Evolutionary conservation across 2,888 invertebrate species (phyloP).

Genomic region (Ceramica pisi): DNA sequence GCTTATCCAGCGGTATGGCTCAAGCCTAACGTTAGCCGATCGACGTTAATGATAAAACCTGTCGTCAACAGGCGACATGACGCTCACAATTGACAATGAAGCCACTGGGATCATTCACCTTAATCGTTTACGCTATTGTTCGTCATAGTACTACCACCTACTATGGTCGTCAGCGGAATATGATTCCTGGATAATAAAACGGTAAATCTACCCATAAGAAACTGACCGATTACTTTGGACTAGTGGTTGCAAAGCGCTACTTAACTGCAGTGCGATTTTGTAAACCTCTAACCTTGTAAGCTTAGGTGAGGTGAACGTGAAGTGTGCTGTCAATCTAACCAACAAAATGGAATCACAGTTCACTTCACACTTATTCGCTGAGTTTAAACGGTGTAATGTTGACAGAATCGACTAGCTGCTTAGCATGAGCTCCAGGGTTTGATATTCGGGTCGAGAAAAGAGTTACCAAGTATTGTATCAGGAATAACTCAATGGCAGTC

Average conservation of each 20-base stretch:
- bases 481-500: not conserved
- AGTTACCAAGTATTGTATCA: not conserved
- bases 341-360: no score
- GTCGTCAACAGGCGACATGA: slow-evolving; percentile 22
- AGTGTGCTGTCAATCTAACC: no score
- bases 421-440: not conserved
- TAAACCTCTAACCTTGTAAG: no score
- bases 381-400: no score
- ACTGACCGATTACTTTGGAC: not conserved
- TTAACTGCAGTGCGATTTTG: no score
- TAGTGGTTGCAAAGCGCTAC: not conserved
- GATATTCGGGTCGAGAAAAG: no score
- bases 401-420: no score
- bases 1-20: not conserved
- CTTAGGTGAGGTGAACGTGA: no score
- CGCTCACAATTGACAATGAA: slow-evolving; percentile 31
- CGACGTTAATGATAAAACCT: slow-evolving; percentile 26
- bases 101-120: slow-evolving; percentile 49
- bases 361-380: no score
- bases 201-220: not conserved
- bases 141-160: slow-evolving; percentile 16
- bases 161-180: not conserved
- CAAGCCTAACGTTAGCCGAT: slow-evolving; percentile 13
- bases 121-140: slow-evolving; percentile 46
- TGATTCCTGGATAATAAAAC: not conserved